Evolutionary conservation across 2,888 invertebrate species (phyloP).

Genomic region (Dorcus parallelipipedus): DNA sequence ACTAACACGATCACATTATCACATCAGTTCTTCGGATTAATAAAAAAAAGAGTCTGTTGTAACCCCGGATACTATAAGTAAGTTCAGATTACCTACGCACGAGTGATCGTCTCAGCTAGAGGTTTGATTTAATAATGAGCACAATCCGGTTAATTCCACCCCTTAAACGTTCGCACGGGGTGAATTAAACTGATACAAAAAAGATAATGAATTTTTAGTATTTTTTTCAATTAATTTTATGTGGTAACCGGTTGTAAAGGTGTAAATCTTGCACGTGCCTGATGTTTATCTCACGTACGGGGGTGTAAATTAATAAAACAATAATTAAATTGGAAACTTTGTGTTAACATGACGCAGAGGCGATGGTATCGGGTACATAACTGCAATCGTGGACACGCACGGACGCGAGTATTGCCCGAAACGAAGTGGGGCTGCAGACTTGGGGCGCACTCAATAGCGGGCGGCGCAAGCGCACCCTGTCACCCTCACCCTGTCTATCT

Average conservation of each 20-base stretch:
- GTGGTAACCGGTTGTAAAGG: not conserved
- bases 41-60: not conserved
- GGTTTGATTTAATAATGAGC: not conserved
- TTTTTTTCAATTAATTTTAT: conserved; percentile 6
- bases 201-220: not conserved
- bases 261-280: conserved; percentile 14
- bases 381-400: conserved; percentile 21
- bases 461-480: conserved; percentile 49
- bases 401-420: conserved; percentile 43
- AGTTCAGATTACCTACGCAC: too few species aligned
- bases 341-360: conserved; percentile 40
- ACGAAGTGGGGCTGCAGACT: conserved; percentile 46
- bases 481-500: conserved; percentile 42
- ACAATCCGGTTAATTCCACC: not conserved
- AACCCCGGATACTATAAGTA: not conserved
- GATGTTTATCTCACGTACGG: conserved; percentile 35
- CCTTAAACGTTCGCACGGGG: not conserved
- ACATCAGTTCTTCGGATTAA: conserved; percentile 20
- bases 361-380: conserved; percentile 32
- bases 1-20: conserved; percentile 37
- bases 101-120: not conserved
- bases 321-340: conserved; percentile 39
- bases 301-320: conserved; percentile 37
- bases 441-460: conserved; percentile 47
- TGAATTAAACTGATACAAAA: not conserved